phyloP scores from a whole-genome alignment of 2,888 invertebrate species.

The Lypha dubia region DNA sequence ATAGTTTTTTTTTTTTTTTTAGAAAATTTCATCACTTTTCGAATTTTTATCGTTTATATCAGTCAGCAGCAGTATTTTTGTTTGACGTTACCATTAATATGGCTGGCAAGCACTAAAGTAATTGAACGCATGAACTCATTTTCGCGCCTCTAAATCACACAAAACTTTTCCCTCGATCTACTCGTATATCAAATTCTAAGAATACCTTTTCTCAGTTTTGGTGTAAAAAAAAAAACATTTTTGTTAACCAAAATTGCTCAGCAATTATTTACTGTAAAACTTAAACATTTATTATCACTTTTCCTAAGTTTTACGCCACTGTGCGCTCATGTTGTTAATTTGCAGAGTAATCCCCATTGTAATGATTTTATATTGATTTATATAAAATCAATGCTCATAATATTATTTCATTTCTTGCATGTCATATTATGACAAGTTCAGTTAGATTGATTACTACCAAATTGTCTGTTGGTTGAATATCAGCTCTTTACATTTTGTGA shows the following conservation, averaged over 20 bases:
- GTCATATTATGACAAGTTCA: slow-evolving; percentile 72
- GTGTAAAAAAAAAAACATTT: no score
- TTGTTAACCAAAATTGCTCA: no score
- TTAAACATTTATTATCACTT: no score
- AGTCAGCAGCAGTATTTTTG: slow-evolving; percentile 50
- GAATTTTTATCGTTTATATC: slow-evolving; percentile 47
- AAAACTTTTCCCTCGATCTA: slow-evolving; percentile 4
- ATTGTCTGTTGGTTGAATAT: slow-evolving; percentile 74
- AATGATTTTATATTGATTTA: not conserved
- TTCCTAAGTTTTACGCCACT: no score
- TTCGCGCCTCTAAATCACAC: slow-evolving; percentile 60
- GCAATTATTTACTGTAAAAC: no score
- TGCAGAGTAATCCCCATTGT: not conserved
- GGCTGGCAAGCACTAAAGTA: slow-evolving; percentile 42
- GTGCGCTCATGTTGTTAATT: no score
- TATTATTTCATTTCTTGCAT: slow-evolving; percentile 3
- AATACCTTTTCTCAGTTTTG: no score
- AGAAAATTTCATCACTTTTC: slow-evolving; percentile 46
- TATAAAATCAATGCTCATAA: not conserved
- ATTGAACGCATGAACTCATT: slow-evolving; percentile 22
- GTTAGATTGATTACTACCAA: slow-evolving; percentile 79
- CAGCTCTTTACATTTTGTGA: slow-evolving; percentile 71
- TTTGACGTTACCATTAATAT: slow-evolving; percentile 55
- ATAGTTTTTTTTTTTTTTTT: not conserved
- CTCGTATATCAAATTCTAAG: slow-evolving; percentile 14